Evolutionary conservation across 2,888 invertebrate species (phyloP).

Genomic region (Megalurothrips usitatus): DNA sequence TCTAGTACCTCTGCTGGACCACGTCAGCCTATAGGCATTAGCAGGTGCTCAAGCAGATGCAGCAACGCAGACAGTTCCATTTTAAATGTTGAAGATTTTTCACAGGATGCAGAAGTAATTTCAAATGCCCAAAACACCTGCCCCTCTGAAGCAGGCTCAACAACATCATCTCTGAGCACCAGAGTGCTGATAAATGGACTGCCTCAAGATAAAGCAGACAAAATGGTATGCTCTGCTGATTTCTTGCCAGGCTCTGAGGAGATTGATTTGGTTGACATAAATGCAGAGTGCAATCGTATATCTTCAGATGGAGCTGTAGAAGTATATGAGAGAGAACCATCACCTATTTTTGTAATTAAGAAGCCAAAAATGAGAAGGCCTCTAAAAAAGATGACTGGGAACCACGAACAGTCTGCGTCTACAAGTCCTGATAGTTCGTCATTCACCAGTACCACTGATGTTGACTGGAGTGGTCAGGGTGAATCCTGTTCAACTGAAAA

Average conservation of each 20-base stretch:
- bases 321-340: background rate
- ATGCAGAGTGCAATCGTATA: no score
- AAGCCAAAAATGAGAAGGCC: background rate
- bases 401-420: background rate
- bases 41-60: no score
- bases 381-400: background rate
- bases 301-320: background rate
- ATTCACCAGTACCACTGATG: background rate
- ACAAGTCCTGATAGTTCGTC: background rate
- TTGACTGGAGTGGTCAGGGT: background rate
- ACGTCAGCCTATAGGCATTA: no score
- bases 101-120: background rate
- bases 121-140: background rate
- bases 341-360: background rate
- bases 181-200: conserved; percentile 6
- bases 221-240: background rate
- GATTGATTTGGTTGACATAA: background rate
- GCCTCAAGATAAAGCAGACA: background rate
- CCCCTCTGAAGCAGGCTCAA: background rate
- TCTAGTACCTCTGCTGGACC: background rate
- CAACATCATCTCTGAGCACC: background rate
- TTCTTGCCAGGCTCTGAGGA: background rate
- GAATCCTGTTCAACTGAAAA: background rate
- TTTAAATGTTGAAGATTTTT: background rate
- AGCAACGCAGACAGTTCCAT: background rate